A percentile compares a stretch with the other conserved stretches of the same genome.
Evolutionary conservation across 2,888 invertebrate species (phyloP).

Genomic region (Ophonus ardosiacus): DNA sequence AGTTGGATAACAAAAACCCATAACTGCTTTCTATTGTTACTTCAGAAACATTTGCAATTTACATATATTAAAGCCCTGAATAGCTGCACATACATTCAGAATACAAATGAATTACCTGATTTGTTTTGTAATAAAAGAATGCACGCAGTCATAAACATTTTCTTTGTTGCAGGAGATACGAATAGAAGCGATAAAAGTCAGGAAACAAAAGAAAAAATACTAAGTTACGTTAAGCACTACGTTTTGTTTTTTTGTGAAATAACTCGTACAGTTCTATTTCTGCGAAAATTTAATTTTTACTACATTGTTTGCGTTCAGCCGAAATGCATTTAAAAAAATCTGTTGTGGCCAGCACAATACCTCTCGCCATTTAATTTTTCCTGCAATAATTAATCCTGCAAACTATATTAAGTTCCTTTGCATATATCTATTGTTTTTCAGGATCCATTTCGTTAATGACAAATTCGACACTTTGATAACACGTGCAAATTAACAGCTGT

Average conservation of each 20-base stretch:
- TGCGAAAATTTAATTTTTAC: too few species aligned
- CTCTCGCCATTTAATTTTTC: too few species aligned
- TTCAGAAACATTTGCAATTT: conserved; percentile 52
- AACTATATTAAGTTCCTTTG: too few species aligned
- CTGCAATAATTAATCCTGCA: too few species aligned
- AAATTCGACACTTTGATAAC: too few species aligned
- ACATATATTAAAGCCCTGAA: conserved; percentile 40
- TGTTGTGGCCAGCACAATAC: too few species aligned
- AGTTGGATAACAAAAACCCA: conserved; percentile 52
- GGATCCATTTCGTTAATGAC: too few species aligned
- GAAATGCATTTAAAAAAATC: too few species aligned
- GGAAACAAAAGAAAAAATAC: not conserved
- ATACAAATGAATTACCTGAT: conserved; percentile 49
- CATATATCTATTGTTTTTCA: too few species aligned
- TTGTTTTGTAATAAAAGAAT: conserved; percentile 32
- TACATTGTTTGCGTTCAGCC: too few species aligned
- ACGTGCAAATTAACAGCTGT: too few species aligned
- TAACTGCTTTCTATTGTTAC: conserved; percentile 51
- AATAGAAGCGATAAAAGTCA: not conserved
- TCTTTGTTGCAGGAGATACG: conserved; percentile 24
- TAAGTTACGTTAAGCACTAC: not conserved
- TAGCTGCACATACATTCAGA: conserved; percentile 41
- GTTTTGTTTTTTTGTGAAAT: not conserved
- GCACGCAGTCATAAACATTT: conserved; percentile 17
- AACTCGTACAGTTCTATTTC: too few species aligned